phyloP scores from a whole-genome alignment of 1,140 invertebrate species.

The Musca vetustissima region DNA sequence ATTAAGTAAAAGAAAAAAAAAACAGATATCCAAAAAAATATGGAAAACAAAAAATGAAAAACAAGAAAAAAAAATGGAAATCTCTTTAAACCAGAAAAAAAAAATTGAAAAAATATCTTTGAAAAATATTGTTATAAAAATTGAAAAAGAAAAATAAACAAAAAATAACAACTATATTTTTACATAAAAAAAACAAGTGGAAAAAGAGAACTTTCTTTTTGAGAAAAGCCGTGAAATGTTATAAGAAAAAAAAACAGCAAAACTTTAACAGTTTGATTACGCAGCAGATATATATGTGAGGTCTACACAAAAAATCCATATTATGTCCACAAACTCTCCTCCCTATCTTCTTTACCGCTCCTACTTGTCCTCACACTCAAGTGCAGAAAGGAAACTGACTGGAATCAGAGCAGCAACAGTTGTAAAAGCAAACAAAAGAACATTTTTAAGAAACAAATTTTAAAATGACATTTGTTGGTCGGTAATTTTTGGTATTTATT shows the following conservation, averaged over 20 bases:
- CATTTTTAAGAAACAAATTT: slow-evolving; percentile 5
- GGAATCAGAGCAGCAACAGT: slow-evolving; percentile 9
- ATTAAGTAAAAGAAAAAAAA: slow-evolving; percentile 4
- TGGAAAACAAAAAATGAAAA: not conserved
- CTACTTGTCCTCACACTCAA: too few species aligned
- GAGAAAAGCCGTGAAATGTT: slow-evolving; percentile 4
- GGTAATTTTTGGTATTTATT: slow-evolving; percentile 11
- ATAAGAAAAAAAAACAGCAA: not conserved
- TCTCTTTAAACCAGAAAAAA: slow-evolving; percentile 16
- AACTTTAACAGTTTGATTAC: not conserved
- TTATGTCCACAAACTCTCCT: too few species aligned
- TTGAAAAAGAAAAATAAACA: not conserved
- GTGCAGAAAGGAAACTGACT: not conserved
- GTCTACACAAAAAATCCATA: too few species aligned
- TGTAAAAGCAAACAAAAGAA: not conserved
- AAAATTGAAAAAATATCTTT: slow-evolving; percentile 4
- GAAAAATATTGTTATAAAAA: slow-evolving; percentile 25
- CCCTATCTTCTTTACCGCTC: too few species aligned
- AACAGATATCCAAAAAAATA: not conserved
- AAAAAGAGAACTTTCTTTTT: not conserved
- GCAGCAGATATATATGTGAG: too few species aligned
- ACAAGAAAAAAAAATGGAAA: slow-evolving; percentile 20
- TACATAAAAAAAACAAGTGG: slow-evolving; percentile 3
- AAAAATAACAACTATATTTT: slow-evolving; percentile 23
- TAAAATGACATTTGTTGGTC: not conserved